Evolutionary conservation across 2,797 vertebrate species (phyloP).

Genomic region (Netta rufina): DNA sequence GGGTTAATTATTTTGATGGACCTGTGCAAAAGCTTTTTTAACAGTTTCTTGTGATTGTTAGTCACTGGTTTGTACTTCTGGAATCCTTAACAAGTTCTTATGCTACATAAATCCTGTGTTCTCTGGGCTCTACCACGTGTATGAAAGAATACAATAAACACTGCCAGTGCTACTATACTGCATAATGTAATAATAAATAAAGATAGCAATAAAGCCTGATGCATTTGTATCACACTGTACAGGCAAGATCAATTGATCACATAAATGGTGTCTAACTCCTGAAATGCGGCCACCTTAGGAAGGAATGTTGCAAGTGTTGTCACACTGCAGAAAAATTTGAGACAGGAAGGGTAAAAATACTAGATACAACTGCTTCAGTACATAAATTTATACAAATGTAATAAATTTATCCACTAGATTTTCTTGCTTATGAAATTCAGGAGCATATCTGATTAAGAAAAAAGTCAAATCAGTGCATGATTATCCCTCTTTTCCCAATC

Average conservation of each 20-base stretch:
- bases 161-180: neutral
- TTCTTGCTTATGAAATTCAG: conserved; percentile 43
- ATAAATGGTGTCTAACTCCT: neutral
- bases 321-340: neutral
- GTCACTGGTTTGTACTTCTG: neutral
- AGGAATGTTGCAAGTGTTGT: neutral
- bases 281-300: neutral
- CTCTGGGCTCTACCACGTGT: neutral
- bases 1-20: neutral
- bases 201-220: neutral
- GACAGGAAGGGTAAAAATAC: neutral
- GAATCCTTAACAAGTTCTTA: neutral
- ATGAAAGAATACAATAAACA: neutral
- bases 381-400: neutral
- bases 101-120: neutral
- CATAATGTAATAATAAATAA: conserved; percentile 23
- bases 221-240: neutral
- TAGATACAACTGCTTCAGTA: neutral
- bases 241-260: neutral
- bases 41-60: neutral
- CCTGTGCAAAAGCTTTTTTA: neutral
- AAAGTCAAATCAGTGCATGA: conserved; percentile 7
- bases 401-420: conserved; percentile 17
- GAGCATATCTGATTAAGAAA: neutral
- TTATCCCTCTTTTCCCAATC: conserved; percentile 47